Evolutionary conservation across 1,140 invertebrate genomes (phyloP).

Genomic region (Drosophila arawakana): DNA sequence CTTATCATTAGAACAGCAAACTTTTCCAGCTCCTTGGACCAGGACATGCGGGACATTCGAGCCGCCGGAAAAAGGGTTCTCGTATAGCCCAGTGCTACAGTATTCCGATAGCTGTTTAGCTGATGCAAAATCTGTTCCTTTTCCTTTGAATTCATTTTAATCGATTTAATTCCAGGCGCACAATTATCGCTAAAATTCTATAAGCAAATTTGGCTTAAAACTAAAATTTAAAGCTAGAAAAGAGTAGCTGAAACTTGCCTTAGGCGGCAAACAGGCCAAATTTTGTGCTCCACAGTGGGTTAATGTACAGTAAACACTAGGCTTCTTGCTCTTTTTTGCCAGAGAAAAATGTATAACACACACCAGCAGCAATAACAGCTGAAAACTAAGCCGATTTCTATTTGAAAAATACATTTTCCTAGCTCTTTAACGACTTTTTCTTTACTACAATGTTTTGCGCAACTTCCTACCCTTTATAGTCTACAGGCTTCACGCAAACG

Average conservation of each 20-base stretch:
- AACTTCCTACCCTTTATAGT: neutral
- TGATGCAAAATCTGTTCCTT: constrained; percentile 4
- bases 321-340: neutral
- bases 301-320: constrained; percentile 28
- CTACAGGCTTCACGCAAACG: neutral
- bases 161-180: neutral
- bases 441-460: neutral
- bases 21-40: constrained; percentile 44
- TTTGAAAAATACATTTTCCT: neutral
- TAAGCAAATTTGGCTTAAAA: neutral
- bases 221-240: neutral
- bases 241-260: constrained; percentile 12
- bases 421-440: neutral
- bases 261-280: constrained; percentile 5
- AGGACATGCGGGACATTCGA: constrained; percentile 48
- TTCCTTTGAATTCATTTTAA: neutral
- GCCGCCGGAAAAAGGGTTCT: constrained; percentile 31
- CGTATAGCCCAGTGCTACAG: constrained; percentile 33
- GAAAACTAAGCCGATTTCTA: too few relatives aligned
- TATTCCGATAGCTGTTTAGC: constrained; percentile 45
- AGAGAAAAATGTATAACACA: neutral
- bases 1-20: constrained; percentile 31
- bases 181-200: constrained; percentile 13
- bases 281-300: constrained; percentile 24
- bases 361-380: neutral